A percentile compares a stretch with the other conserved stretches of the same genome.
Evolutionary conservation across 2,113 vertebrate genomes (phyloP).

Genomic region (Oryzias curvinotus): DNA sequence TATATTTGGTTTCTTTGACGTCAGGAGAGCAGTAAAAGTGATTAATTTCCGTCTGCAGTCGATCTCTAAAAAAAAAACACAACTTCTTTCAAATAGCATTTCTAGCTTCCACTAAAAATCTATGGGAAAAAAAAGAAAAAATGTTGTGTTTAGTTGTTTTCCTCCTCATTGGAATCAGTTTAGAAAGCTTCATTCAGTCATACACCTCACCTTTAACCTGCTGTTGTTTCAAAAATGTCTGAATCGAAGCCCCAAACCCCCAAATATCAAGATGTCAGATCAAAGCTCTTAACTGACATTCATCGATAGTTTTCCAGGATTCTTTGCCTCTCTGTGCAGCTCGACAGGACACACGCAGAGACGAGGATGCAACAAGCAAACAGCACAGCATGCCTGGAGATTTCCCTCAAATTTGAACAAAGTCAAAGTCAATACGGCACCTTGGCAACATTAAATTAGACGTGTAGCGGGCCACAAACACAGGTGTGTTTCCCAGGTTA

Average conservation of each 20-base stretch:
- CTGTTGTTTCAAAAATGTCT: neutral
- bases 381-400: slow-evolving; percentile 26
- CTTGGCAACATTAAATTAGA: slow-evolving; percentile 43
- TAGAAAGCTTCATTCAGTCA: no score
- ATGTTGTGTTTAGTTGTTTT: no score
- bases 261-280: neutral
- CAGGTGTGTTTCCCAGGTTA: slow-evolving; percentile 38
- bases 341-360: neutral
- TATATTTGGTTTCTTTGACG: no score
- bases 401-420: slow-evolving; percentile 36
- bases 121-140: no score
- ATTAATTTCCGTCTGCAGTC: no score
- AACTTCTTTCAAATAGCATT: no score
- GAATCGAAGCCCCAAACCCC: neutral
- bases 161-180: no score
- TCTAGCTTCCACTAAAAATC: no score
- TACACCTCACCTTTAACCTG: no score
- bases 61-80: no score
- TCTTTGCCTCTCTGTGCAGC: neutral
- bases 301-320: neutral
- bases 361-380: slow-evolving; percentile 10
- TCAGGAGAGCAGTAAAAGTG: no score
- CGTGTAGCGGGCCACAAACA: slow-evolving; percentile 30
- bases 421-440: slow-evolving; percentile 31
- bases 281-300: neutral